Evolutionary conservation across 2,797 vertebrate genomes (phyloP), one percentile per base, ranked within the genome.

Genomic region (Silurus lanzhouensis): DNA sequence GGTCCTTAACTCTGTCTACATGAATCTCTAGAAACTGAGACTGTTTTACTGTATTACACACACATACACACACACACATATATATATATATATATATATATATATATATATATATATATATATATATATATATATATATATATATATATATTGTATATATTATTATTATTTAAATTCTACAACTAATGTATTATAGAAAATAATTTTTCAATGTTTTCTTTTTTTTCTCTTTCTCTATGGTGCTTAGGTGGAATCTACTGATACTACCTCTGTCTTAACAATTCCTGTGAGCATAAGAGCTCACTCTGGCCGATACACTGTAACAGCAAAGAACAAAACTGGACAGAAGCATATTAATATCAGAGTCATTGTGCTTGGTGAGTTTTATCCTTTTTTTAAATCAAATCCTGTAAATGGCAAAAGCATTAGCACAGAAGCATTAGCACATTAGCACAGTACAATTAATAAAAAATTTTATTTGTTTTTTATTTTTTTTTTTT

Each of bases 291-390:
- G 97, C 89, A 95, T 96, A 87, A 96, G 98, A 94, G 94, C 88
- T 83, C 98, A 99, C 91, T 96, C 97, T 80, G 98, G 98, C 89
- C 96, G 97, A 92, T 99, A 98, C 87, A 98, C 94, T 86, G 97
- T 99, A 93, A 98, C 97, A 44, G 98, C 97, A 85, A 99, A 99
- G 92, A 99, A 99, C 91, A 99, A 99, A 94, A 96, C 97, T 27
- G 98, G 97, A 92, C 97, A 98, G 92, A 99, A 99, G 92, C 97
- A 97, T 46, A 91, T 96, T 60, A 96, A 96, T 58, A 88, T 98
- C 90, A 95, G 97, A 94, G 97, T 99, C 88, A 97, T 96, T 88
- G 97, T 99, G 64, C 96, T 99, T 63, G 98, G 98, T 99, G 94
- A 66, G 95, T 89, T 86, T 55, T 0, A 9, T 48, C 5, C 52